Evolutionary conservation across 2,113 vertebrate species (phyloP).

Genomic region (Tamias sibiricus): DNA sequence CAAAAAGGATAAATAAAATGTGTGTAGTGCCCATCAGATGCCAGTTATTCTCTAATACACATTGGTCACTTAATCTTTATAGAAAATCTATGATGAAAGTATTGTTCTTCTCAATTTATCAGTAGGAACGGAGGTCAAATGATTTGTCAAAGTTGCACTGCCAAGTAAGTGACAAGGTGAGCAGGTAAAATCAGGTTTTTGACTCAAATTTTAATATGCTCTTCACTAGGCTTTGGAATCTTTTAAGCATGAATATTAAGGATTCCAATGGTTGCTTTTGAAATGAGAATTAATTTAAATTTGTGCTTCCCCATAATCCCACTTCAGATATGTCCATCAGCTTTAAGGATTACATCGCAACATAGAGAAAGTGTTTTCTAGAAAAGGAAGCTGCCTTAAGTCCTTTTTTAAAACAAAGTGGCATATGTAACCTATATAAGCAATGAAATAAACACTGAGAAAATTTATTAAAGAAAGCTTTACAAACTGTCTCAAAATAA

Average conservation of each 20-base stretch:
- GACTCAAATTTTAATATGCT: not conserved
- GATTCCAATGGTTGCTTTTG: not conserved
- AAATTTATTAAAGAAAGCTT: not conserved
- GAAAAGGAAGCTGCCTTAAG: not conserved
- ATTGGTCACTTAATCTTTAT: not conserved
- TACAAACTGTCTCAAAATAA: slow-evolving; percentile 40
- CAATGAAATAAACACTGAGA: slow-evolving; percentile 17
- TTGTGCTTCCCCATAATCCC: slow-evolving; percentile 45
- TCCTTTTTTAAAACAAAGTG: slow-evolving; percentile 7
- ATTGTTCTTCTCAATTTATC: not conserved
- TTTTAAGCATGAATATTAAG: not conserved
- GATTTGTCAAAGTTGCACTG: slow-evolving; percentile 8
- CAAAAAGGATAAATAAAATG: not conserved
- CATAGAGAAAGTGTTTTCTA: not conserved
- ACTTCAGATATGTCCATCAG: not conserved
- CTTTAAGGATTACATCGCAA: slow-evolving; percentile 6
- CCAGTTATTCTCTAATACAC: not conserved
- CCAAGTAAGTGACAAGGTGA: not conserved
- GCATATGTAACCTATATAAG: not conserved
- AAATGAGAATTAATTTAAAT: slow-evolving; percentile 63
- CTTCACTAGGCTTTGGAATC: not conserved
- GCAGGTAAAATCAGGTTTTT: slow-evolving; percentile 26
- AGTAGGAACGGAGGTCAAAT: not conserved
- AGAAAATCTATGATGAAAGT: not conserved
- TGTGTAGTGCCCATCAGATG: not conserved